These are phyloP conservation scores for Virgularia gustaviana DNA, from an alignment of 92 coral and sea anemone genomes.

Conservation along the genomic window DNA sequence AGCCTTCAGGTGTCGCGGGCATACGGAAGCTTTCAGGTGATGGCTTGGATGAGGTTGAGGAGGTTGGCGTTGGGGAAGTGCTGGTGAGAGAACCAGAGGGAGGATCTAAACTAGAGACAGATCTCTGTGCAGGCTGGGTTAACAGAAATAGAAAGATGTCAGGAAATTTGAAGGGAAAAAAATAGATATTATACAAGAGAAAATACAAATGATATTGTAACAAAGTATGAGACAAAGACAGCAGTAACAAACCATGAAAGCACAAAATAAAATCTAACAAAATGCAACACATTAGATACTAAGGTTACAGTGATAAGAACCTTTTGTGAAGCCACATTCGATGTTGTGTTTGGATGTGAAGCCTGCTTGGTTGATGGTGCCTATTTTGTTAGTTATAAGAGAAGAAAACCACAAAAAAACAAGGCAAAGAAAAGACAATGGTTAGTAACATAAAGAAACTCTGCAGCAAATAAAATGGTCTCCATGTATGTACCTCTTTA, in stretches of 20 bases:
- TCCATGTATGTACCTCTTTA: constrained; percentile 14
- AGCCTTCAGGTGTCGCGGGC: no score
- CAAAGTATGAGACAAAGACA: no score
- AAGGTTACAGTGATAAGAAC: no score
- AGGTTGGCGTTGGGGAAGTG: no score
- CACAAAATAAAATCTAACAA: no score
- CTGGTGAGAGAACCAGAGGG: constrained; percentile 15
- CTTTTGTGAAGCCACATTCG: constrained; percentile 17
- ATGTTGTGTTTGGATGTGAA: no score
- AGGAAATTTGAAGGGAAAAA: background rate
- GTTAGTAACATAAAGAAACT: background rate
- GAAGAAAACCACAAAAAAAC: constrained; percentile 27
- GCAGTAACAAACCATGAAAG: no score
- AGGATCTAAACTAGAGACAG: constrained; percentile 43
- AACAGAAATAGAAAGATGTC: constrained; percentile 23
- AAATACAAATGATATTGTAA: no score
- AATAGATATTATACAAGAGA: no score
- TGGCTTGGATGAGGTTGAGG: no score
- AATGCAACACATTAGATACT: no score
- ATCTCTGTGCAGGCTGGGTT: constrained; percentile 41
- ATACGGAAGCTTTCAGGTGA: no score
- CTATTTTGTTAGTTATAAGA: constrained; percentile 32
- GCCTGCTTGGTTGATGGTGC: constrained; percentile 27
- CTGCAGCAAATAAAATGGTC: background rate
- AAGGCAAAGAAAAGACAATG: constrained; percentile 12